Percentiles rank a stretch among this genome's conserved stretches.
phyloP scores from a whole-genome alignment of 2,113 vertebrate species.

The Trichechus manatus region DNA sequence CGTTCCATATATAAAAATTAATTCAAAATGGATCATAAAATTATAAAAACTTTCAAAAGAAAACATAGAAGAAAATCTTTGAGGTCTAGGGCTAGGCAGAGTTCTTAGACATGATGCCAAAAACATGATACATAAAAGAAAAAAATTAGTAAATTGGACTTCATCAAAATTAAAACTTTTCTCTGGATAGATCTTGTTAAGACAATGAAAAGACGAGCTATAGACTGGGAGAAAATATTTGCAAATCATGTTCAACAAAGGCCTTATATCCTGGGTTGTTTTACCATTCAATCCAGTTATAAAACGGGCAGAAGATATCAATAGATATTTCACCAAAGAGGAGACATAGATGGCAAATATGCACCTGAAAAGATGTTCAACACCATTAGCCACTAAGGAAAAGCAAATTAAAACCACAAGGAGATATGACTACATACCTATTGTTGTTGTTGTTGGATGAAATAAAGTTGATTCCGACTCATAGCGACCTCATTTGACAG shows the following conservation, averaged over 20 bases:
- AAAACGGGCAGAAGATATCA: slow-evolving; percentile 9
- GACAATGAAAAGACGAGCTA: neutral
- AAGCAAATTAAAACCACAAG: slow-evolving; percentile 20
- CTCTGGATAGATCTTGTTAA: neutral
- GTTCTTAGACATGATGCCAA: no score
- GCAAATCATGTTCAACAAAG: neutral
- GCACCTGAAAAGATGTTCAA: neutral
- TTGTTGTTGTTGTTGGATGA: no score
- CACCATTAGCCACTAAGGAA: neutral
- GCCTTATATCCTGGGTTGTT: neutral
- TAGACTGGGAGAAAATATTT: slow-evolving; percentile 12
- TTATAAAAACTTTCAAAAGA: no score
- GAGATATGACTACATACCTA: neutral
- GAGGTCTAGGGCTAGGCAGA: no score
- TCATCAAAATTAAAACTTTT: neutral
- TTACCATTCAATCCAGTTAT: neutral
- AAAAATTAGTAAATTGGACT: no score
- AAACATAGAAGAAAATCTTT: no score
- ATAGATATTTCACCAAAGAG: neutral
- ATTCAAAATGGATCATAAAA: no score
- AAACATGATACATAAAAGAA: no score
- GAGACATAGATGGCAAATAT: neutral
- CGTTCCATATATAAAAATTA: no score
- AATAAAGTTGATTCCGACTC: no score
- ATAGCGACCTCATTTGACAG: no score